A percentile compares a stretch with the other conserved stretches of the same genome.
Evolutionary conservation across 2,113 vertebrate genomes (phyloP).

Genomic region (Myotis brandtii): DNA sequence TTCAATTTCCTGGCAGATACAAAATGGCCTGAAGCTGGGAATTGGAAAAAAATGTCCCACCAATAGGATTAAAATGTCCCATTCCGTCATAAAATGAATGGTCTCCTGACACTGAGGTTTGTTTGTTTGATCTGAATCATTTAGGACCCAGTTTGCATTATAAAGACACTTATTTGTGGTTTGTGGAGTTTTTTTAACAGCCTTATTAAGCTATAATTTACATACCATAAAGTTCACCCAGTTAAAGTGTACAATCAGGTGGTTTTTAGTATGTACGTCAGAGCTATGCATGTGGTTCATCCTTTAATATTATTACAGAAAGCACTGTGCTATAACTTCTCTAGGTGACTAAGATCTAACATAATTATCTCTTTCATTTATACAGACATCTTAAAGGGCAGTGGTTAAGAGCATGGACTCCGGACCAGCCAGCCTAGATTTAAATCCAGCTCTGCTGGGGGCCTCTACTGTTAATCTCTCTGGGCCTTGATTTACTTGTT

Average conservation of each 20-base stretch:
- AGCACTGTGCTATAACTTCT: background rate
- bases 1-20: conserved; percentile 64
- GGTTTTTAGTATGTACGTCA: background rate
- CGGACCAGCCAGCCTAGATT: background rate
- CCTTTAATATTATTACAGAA: conserved; percentile 31
- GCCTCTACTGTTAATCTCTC: conserved; percentile 9
- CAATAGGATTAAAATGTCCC: conserved; percentile 55
- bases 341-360: conserved; percentile 31
- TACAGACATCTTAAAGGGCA: conserved; percentile 15
- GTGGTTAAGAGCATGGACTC: background rate
- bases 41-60: background rate
- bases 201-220: conserved; percentile 53
- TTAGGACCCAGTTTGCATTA: conserved; percentile 36
- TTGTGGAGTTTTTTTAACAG: background rate
- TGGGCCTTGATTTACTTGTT: conserved; percentile 35
- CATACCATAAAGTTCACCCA: conserved; percentile 54
- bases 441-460: background rate
- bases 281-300: background rate
- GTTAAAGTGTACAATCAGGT: conserved; percentile 9
- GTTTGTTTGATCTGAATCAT: conserved; percentile 13
- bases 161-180: conserved; percentile 52
- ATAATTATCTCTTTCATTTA: conserved; percentile 52
- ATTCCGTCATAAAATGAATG: conserved; percentile 53
- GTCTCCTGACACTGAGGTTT: conserved; percentile 45
- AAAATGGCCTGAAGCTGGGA: conserved; percentile 11